Evolutionary conservation across 2,888 invertebrate genomes (phyloP).

Genomic region (Tiliacea aurago): DNA sequence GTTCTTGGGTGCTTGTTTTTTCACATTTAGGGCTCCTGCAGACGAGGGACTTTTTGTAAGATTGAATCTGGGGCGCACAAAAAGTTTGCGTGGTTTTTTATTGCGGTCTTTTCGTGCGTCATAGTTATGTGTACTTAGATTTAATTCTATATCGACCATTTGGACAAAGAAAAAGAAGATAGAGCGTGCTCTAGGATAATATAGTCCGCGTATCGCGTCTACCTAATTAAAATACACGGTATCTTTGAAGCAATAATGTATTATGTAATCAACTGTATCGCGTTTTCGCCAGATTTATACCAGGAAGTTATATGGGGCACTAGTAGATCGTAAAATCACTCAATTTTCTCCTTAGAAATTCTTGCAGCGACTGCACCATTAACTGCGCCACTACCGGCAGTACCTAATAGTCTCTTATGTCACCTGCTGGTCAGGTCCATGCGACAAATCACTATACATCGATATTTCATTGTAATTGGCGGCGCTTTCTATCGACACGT

Average conservation of each 20-base stretch:
- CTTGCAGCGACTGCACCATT: not conserved
- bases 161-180: not conserved
- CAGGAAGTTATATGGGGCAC: not conserved
- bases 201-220: not conserved
- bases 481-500: constrained; percentile 35
- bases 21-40: not conserved
- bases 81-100: constrained; percentile 3
- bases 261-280: not conserved
- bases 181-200: not conserved
- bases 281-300: not conserved
- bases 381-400: not conserved
- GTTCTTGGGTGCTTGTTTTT: constrained; percentile 20
- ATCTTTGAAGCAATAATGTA: not conserved
- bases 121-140: not conserved
- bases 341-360: not conserved
- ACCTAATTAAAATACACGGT: not conserved
- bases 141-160: not conserved
- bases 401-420: not conserved
- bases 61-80: not conserved
- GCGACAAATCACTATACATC: constrained; percentile 22
- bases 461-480: constrained; percentile 34
- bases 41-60: not conserved
- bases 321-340: not conserved
- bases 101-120: not conserved
- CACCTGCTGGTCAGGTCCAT: not conserved